Base-by-base conservation (phyloP, 1,140 invertebrate species). In the Pogonomyrmex californicus region DNA sequence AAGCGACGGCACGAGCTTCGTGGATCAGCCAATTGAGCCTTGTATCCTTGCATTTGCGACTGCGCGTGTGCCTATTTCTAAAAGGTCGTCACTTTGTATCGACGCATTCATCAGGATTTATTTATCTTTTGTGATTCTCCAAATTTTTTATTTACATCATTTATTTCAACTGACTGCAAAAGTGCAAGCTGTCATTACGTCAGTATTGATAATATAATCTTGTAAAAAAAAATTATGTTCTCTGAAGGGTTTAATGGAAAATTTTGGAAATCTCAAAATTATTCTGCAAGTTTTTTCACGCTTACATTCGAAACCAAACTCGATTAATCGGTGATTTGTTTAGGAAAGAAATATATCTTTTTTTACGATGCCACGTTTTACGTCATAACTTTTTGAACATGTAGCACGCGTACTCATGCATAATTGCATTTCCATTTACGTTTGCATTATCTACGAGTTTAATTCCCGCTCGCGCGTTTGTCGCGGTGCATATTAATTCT, bases 1-100 rank as follows among this genome's bases (percentile, higher is more conserved):
- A 81, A 70, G 86, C 79, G 71, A 68, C 63, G 76, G 54, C 66
- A 63, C 65, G 75, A 63, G 88, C 79, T 79, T 73, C 63, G 47
- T 44, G 47, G 38, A 70, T 70, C 78, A 14, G 10, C 30, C 56
- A 66, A 38, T 23, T 10, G 36, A 36, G 38, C 30, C 58, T 33
- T 33, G 23, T 60, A 68, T 66, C 49, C 77, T 56, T 47, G 56
- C 47, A 9, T 30, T 66, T 62, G 36, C 60, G 60, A 44, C 54
- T n/a, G 54, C 54, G 23, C 75, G 58, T 56, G 5, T n/a, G 36
- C 17, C 36, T 68, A 49, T 44, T 81, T 60, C 51, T 44, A n/a
- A 81, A 81, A 81, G 65, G 63, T 70, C 78, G 49, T 81, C 38
- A 33, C 1, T 56, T 66, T 41, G 36, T 12, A 38, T 68, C 62